Percentiles rank a stretch among this genome's conserved stretches.
Evolutionary conservation across 2,888 invertebrate species (phyloP).

Genomic region (Andrena marginata): DNA sequence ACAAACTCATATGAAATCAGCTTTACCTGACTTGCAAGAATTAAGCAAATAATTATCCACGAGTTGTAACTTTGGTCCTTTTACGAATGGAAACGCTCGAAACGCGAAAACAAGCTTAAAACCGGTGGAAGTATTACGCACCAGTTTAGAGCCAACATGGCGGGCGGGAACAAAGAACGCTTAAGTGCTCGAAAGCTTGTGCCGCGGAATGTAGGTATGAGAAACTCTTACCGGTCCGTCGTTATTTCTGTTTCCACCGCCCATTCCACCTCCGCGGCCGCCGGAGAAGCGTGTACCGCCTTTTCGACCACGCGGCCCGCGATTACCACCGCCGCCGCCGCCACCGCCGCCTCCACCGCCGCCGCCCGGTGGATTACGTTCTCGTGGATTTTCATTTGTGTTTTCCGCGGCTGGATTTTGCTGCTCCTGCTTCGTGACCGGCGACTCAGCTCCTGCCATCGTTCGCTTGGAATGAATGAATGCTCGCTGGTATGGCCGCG

Average conservation of each 20-base stretch:
- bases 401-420: conserved; percentile 74
- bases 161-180: conserved; percentile 9
- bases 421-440: conserved; percentile 75
- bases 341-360: conserved; percentile 73
- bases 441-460: conserved; percentile 77
- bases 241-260: conserved; percentile 71
- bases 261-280: conserved; percentile 78
- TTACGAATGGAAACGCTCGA: neutral
- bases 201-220: neutral
- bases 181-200: too few relatives aligned
- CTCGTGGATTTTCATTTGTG: conserved; percentile 75
- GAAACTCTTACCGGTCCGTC: conserved; percentile 71
- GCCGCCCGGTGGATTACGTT: conserved; percentile 71
- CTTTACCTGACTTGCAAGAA: neutral
- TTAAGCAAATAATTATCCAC: neutral
- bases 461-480: neutral
- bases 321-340: conserved; percentile 74
- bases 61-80: neutral
- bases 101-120: neutral
- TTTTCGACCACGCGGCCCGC: conserved; percentile 80
- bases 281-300: conserved; percentile 80
- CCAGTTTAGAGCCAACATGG: conserved; percentile 49
- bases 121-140: conserved; percentile 40
- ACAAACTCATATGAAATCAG: neutral
- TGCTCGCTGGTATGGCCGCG: neutral